Evolutionary conservation across 2,113 vertebrate species (phyloP).

Genomic region (Cathartes aura): DNA sequence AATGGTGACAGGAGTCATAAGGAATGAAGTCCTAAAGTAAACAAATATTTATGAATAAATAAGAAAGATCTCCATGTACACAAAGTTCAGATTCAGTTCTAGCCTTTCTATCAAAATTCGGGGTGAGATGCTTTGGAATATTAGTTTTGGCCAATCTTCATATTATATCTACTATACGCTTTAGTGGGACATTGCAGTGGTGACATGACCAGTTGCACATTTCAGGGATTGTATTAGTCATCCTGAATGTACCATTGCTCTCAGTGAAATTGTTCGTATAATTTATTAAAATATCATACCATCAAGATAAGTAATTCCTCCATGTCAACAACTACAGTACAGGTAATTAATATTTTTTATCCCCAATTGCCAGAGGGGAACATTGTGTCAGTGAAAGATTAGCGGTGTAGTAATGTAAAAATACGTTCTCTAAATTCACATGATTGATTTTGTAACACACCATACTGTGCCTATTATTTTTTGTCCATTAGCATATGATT

Average conservation of each 20-base stretch:
- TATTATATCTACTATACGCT: background rate
- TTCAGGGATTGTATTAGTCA: background rate
- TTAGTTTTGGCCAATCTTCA: background rate
- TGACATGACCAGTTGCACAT: background rate
- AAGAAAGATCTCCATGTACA: background rate
- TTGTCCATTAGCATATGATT: background rate
- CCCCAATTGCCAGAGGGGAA: background rate
- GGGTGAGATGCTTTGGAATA: background rate
- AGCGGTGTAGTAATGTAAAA: constrained; percentile 22
- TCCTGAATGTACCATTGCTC: background rate
- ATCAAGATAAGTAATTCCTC: background rate
- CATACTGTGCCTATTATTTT: constrained; percentile 1
- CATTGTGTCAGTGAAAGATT: constrained; percentile 12
- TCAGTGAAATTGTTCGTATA: background rate
- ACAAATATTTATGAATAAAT: background rate
- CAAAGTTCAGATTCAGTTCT: background rate
- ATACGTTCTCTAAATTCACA: background rate
- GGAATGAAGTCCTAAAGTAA: background rate
- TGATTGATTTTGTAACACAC: background rate
- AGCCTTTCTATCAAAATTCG: background rate
- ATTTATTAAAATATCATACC: background rate
- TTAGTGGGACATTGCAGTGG: background rate
- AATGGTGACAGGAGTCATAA: background rate
- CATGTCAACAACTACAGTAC: background rate
- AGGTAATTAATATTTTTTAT: constrained; percentile 8